A percentile compares a stretch with the other conserved stretches of the same genome.
Evolutionary conservation across 1,140 invertebrate species (phyloP).

Genomic region (Pectinophora gossypiella): DNA sequence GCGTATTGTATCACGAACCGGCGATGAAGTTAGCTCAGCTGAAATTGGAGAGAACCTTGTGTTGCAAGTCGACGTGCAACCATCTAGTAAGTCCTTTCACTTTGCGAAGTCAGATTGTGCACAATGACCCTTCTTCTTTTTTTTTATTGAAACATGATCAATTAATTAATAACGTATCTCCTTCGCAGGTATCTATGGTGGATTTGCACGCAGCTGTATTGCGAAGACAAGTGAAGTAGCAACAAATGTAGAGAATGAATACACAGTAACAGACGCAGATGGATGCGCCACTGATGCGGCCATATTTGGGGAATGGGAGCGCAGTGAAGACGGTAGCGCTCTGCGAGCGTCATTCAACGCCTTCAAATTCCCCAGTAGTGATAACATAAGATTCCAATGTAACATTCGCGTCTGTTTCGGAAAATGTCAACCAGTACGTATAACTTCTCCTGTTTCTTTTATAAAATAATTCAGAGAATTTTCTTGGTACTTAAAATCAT

Average conservation of each 20-base stretch:
- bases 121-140: too few relatives aligned
- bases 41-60: slow-evolving; percentile 95
- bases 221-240: slow-evolving; percentile 92
- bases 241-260: slow-evolving; percentile 89
- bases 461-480: too few relatives aligned
- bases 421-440: slow-evolving; percentile 92
- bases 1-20: slow-evolving; percentile 91
- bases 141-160: too few relatives aligned
- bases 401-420: slow-evolving; percentile 97
- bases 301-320: slow-evolving; percentile 95
- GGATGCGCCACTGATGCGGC: slow-evolving; percentile 94
- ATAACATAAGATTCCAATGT: slow-evolving; percentile 96
- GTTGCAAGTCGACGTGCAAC: slow-evolving; percentile 94
- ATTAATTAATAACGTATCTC: neutral
- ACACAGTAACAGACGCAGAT: slow-evolving; percentile 94
- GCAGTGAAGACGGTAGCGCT: slow-evolving; percentile 88
- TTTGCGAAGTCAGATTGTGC: too few relatives aligned
- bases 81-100: slow-evolving; percentile 86
- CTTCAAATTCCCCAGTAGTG: slow-evolving; percentile 96
- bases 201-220: slow-evolving; percentile 93
- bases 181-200: slow-evolving; percentile 91
- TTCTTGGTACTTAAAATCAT: too few relatives aligned
- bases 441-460: too few relatives aligned
- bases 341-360: slow-evolving; percentile 93
- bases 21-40: slow-evolving; percentile 91